Base-by-base conservation (phyloP, 2,113 vertebrate species). In the Entosphenus tridentatus region DNA sequence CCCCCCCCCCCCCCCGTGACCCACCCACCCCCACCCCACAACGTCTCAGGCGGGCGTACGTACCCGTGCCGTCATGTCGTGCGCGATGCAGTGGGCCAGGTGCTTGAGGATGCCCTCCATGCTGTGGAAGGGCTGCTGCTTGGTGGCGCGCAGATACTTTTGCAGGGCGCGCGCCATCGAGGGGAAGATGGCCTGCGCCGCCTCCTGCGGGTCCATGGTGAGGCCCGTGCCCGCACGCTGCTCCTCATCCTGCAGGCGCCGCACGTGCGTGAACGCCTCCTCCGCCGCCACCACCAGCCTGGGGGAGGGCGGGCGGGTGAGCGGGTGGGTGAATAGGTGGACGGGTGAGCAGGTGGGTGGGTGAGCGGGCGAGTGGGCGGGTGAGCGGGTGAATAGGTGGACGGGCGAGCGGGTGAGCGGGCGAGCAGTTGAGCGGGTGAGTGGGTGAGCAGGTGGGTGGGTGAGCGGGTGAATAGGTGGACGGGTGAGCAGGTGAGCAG, bases 41-140 rank as follows among this genome's bases (percentile, higher is more conserved):
- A 17, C 14, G 59, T 14, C 59, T 67, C 68, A 69, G 13, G n/a
- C 11, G 13, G 56, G 39, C 18, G 57, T 56, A 91, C 18, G 57
- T 56, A 91, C 90, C 86, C 92, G 95, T 72, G 92, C 90, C 0
- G 88, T 89, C 90, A 97, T 96, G 82, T 92, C 92, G 2, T 97
- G 90, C 0, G 90, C 95, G 82, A 97, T 92, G 81, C 92, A 96
- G 82, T 96, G 96, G 76, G 95, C 88, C 4, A 97, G 82, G 78
- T 96, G 92, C 21, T 88, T 85, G 67, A 97, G 82, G 79, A 97
- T 97, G 84, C 90, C 93, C 83, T 97, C 92, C 92, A 97, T 97
- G 76, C 85, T 90, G 81, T 96, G 92, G 79, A 84, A 95, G 10
- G 87, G 88, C 80, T 96, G 91, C 78, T 97, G 92, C 62, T 88